Conservation (phyloP, 1,140 invertebrate species). For the Sarcophaga peregrina region DNA sequence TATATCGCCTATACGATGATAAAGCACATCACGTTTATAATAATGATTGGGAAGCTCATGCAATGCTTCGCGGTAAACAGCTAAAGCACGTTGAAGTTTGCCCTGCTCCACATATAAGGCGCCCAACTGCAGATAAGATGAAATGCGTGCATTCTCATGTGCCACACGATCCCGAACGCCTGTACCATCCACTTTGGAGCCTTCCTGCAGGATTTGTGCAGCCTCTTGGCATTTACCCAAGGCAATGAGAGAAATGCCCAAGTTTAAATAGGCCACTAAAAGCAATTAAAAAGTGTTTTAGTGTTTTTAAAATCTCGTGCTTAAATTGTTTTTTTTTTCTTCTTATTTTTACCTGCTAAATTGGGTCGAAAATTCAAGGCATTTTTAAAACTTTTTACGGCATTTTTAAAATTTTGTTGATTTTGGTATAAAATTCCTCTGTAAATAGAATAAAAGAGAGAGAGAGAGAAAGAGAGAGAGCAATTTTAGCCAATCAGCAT, state of each 20-base stretch:
- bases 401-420: constrained; percentile 86
- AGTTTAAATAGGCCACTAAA: constrained; percentile 94
- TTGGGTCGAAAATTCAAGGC: constrained; percentile 94
- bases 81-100: constrained; percentile 84
- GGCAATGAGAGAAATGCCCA: constrained; percentile 87
- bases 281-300: constrained; percentile 49
- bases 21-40: constrained; percentile 75
- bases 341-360: constrained; percentile 85
- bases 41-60: constrained; percentile 83
- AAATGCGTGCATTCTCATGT: constrained; percentile 90
- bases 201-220: constrained; percentile 82
- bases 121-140: constrained; percentile 91
- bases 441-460: constrained; percentile 59
- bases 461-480: background rate
- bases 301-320: background rate
- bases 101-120: constrained; percentile 89
- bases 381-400: constrained; percentile 89
- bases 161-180: constrained; percentile 89
- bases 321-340: background rate
- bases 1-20: constrained; percentile 76
- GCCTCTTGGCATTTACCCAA: constrained; percentile 86
- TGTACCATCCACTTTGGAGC: constrained; percentile 84
- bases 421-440: constrained; percentile 95
- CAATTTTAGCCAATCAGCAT: constrained; percentile 12
- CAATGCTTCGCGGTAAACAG: constrained; percentile 88